Evolutionary conservation across 2,888 invertebrate genomes (phyloP), one percentile per base, ranked within the genome.

Genomic region (Heliconius aoede): DNA sequence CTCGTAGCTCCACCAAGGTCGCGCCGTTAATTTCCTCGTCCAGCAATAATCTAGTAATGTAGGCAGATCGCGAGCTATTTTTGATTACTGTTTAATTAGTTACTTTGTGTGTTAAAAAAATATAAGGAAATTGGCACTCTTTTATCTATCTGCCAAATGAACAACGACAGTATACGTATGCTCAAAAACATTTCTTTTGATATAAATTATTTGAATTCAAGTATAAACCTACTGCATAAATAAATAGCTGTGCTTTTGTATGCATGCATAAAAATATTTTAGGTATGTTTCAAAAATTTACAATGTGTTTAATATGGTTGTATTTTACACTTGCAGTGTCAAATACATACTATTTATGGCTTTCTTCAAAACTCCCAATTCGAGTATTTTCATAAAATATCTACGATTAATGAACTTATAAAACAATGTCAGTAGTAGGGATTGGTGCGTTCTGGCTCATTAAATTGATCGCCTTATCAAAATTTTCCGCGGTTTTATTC

Each of bases 41-140:
- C 74, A 79, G 78, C 82, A 84, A 85, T 86, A 79, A 84, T 76
- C 83, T 81, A 84, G n/a, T n/a, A n/a, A 86, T 86, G 87, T 86
- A 73, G 73, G 76, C 74, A 75, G 74, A 61, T 80, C 64, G 61
- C 62, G 67, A 76, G 68, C 61, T 74, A 73, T 68, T 76, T n/a
- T 72, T 76, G 46, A 58, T 60, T 1, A 60, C 24, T 72, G 24
- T n/a, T 67, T 74, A 40, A 74, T 61, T 68, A 60, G 28, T 67
- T 30, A 58, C 24, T 72, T 30, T 72, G 24, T 60, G 60, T 18
- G 11, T 18, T 24, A 11, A 26, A 11, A 11, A 32, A 71, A 51
- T 7, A 32, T 71, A 58, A n/a, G 24, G 18, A 60, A 24, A 0
- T 15, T 26, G 28, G 4, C 36, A 36, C 1, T 58, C 13, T 71